Evolutionary conservation across 92 coral and sea anemone genomes (phyloP).

Genomic region (Parazoanthus darwini): DNA sequence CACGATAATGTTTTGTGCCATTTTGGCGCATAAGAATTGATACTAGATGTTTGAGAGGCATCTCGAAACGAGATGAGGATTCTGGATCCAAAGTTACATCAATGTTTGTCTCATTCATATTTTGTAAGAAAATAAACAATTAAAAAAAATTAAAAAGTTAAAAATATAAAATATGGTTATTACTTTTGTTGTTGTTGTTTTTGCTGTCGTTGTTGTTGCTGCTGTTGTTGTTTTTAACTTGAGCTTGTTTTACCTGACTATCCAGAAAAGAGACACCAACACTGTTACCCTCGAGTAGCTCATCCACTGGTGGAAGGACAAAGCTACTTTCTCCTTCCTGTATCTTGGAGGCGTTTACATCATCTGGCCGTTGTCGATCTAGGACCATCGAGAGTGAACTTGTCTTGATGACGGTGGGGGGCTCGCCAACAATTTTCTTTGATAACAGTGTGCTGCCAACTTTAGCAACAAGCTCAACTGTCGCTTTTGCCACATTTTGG

Average conservation of each 20-base stretch:
- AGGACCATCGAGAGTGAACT: conserved; percentile 33
- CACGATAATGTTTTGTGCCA: too few relatives aligned
- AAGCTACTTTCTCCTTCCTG: conserved; percentile 40
- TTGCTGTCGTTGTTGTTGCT: too few relatives aligned
- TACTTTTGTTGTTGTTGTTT: not conserved
- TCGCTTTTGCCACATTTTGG: not conserved
- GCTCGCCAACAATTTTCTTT: conserved; percentile 43
- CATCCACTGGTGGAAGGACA: conserved; percentile 35
- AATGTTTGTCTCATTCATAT: too few relatives aligned
- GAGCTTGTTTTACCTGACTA: conserved; percentile 41
- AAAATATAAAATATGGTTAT: too few relatives aligned
- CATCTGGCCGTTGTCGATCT: conserved; percentile 37
- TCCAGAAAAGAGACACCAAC: conserved; percentile 26
- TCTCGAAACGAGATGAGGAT: too few relatives aligned
- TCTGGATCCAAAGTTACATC: too few relatives aligned
- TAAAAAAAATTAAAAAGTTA: too few relatives aligned
- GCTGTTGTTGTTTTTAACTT: too few relatives aligned
- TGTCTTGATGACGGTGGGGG: conserved; percentile 23
- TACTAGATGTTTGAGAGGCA: too few relatives aligned
- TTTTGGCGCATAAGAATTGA: too few relatives aligned
- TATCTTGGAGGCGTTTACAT: conserved; percentile 27
- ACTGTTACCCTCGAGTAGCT: not conserved
- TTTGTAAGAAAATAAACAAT: too few relatives aligned
- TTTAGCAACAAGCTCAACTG: conserved; percentile 30
- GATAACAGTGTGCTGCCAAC: conserved; percentile 40